phyloP scores from a whole-genome alignment of 2,113 vertebrate genomes.

The Scatophagus argus region DNA sequence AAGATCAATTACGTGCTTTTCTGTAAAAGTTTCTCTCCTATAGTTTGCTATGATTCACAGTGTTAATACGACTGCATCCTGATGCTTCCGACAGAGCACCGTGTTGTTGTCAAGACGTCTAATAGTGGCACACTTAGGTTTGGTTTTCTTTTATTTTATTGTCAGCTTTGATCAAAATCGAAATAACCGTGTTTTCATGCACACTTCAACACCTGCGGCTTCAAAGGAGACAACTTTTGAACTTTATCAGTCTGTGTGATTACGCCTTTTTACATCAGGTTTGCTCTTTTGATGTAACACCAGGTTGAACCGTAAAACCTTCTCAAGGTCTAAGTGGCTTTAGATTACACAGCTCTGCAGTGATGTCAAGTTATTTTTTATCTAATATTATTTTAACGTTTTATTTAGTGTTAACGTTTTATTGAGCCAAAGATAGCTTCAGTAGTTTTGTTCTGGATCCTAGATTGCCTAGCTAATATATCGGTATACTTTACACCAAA shows the following conservation, averaged over 20 bases:
- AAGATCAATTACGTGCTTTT: slow-evolving; percentile 18
- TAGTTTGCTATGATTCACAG: neutral
- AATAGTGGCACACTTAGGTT: neutral
- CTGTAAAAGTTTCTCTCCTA: neutral
- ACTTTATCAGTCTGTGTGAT: neutral
- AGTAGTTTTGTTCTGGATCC: neutral
- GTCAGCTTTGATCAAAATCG: neutral
- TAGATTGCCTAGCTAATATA: neutral
- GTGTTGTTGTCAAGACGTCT: neutral
- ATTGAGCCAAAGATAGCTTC: neutral
- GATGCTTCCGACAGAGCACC: neutral
- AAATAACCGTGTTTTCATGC: neutral
- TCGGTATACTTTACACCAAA: neutral
- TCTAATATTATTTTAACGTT: neutral
- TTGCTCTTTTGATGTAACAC: neutral
- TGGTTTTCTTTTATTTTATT: neutral
- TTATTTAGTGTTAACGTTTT: neutral
- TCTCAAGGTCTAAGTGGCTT: slow-evolving; percentile 6
- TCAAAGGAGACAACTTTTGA: slow-evolving; percentile 8
- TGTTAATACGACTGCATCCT: neutral
- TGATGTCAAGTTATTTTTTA: neutral
- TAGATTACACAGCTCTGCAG: neutral
- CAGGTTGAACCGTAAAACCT: neutral
- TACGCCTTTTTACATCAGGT: neutral
- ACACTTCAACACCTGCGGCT: slow-evolving; percentile 15